Evolutionary conservation across 2,113 vertebrate species (phyloP).

Genomic region (Smithornis capensis): DNA sequence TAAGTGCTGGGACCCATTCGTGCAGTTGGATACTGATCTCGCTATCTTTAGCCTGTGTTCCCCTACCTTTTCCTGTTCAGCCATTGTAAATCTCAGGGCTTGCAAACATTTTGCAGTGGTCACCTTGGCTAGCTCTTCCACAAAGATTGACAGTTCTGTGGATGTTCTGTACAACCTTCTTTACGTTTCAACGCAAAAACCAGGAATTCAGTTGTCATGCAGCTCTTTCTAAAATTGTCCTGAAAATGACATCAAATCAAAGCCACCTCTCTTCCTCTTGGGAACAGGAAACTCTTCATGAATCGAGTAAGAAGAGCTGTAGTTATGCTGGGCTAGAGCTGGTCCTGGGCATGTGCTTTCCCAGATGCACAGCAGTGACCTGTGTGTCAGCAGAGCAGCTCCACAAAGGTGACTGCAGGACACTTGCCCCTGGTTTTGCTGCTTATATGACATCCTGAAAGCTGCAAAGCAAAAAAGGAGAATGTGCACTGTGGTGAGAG

Average conservation of each 20-base stretch:
- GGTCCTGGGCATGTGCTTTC: neutral
- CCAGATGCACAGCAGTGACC: neutral
- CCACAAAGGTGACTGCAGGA: neutral
- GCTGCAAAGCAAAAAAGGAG: neutral
- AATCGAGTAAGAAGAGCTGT: neutral
- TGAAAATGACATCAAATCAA: neutral
- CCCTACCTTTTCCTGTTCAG: neutral
- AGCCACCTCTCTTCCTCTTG: neutral
- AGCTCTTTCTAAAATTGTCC: neutral
- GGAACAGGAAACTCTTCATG: neutral
- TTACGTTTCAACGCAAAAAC: neutral
- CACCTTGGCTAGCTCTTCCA: neutral
- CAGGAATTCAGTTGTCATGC: neutral
- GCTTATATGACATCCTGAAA: neutral
- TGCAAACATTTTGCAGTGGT: neutral
- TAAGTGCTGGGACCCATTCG: neutral
- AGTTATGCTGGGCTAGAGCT: neutral
- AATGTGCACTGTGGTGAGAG: neutral
- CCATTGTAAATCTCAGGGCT: neutral
- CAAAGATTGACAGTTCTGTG: rapidly evolving
- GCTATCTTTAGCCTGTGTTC: neutral
- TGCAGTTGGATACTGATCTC: neutral
- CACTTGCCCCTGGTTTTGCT: neutral
- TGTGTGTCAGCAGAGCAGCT: neutral
- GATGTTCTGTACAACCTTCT: neutral